These are phyloP conservation scores for Herminia tarsipennalis DNA, from an alignment of 2,888 invertebrate species.

Conservation along the genomic window DNA sequence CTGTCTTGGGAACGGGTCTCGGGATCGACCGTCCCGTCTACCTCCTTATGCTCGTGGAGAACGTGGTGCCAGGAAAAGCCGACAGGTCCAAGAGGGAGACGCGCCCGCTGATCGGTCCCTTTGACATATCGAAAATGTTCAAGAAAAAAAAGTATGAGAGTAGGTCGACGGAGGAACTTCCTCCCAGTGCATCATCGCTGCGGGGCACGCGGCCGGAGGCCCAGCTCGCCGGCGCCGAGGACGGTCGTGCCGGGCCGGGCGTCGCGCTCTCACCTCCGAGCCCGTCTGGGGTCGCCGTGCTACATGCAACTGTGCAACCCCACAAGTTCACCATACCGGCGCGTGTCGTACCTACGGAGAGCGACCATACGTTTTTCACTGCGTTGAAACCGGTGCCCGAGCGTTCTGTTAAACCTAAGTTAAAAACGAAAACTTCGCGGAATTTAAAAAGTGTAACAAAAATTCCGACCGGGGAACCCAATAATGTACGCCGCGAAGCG, in stretches of 20 bases:
- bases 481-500: slow-evolving; percentile 26
- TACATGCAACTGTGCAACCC: neutral
- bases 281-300: neutral
- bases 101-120: slow-evolving; percentile 67
- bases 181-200: slow-evolving; percentile 54
- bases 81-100: slow-evolving; percentile 49
- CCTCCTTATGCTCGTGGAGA: slow-evolving; percentile 13
- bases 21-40: neutral
- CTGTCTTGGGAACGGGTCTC: slow-evolving; percentile 2
- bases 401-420: slow-evolving; percentile 11
- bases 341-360: slow-evolving; percentile 26
- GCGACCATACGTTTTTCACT: neutral
- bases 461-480: slow-evolving; percentile 1
- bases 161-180: slow-evolving; percentile 26
- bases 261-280: neutral
- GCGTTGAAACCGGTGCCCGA: too few species aligned
- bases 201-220: slow-evolving; percentile 17
- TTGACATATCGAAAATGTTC: slow-evolving; percentile 68
- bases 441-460: slow-evolving; percentile 38
- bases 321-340: slow-evolving; percentile 22
- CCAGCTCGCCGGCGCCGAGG: neutral
- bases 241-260: neutral
- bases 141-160: slow-evolving; percentile 53
- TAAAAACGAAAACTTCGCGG: slow-evolving; percentile 22
- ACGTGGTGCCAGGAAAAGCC: slow-evolving; percentile 4